A percentile compares a stretch with the other conserved stretches of the same genome.
These are phyloP conservation scores for Stomorhina lunata DNA, from an alignment of 2,888 invertebrate genomes.

Conservation along the genomic window DNA sequence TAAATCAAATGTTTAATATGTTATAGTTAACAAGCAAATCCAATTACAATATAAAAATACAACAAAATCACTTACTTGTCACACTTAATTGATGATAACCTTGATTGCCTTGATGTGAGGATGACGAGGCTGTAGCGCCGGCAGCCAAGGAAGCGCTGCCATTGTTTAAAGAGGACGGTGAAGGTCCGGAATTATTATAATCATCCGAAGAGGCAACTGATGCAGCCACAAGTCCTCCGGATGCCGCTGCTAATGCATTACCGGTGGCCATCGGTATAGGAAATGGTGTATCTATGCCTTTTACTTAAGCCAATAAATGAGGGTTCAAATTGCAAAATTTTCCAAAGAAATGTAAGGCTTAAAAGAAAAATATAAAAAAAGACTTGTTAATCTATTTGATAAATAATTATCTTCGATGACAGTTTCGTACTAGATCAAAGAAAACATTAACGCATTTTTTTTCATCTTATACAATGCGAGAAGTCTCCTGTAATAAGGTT, in stretches of 20 bases:
- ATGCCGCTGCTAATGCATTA: conserved; percentile 75
- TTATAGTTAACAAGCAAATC: neutral
- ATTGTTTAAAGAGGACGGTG: conserved; percentile 47
- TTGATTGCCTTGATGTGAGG: conserved; percentile 71
- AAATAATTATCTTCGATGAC: too few relatives aligned
- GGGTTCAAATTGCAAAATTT: too few relatives aligned
- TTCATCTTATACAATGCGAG: too few relatives aligned
- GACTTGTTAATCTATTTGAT: too few relatives aligned
- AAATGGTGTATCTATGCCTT: neutral
- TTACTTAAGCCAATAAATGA: neutral
- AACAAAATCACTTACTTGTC: conserved; percentile 82
- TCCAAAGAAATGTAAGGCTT: too few relatives aligned
- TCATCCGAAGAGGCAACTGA: conserved; percentile 51
- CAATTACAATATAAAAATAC: neutral
- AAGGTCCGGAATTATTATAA: conserved; percentile 48
- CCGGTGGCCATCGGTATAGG: conserved; percentile 74
- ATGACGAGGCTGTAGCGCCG: too few relatives aligned
- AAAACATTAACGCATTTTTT: too few relatives aligned
- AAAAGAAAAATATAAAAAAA: too few relatives aligned
- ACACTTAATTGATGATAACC: conserved; percentile 86
- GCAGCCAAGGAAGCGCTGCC: conserved; percentile 37
- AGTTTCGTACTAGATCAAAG: too few relatives aligned
- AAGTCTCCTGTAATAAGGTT: too few relatives aligned
- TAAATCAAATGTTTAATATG: conserved; percentile 7
- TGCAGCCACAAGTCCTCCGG: conserved; percentile 69